Percentiles rank a stretch among this genome's conserved stretches.
These are phyloP conservation scores for Coreoperca whiteheadi DNA, from an alignment of 2,113 vertebrate genomes.

Conservation along the genomic window DNA sequence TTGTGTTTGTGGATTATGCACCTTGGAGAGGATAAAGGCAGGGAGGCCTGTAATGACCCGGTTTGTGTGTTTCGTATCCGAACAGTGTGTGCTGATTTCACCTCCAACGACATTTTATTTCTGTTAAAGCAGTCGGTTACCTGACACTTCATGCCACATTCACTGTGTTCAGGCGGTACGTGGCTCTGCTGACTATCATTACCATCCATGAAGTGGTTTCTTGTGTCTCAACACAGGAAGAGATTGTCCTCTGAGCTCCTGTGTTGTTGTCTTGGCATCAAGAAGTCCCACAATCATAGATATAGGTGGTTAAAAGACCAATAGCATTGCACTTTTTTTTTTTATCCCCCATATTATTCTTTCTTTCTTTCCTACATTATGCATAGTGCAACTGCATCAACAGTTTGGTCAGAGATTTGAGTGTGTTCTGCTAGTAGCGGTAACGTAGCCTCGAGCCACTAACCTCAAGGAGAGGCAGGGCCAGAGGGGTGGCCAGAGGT, in stretches of 20 bases:
- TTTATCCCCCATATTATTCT: background rate
- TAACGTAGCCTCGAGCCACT: background rate
- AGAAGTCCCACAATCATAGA: background rate
- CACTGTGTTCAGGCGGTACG: background rate
- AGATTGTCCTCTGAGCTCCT: constrained; percentile 2
- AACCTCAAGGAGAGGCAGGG: background rate
- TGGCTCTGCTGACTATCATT: constrained; percentile 7
- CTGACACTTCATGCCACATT: constrained; percentile 23
- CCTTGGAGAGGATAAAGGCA: constrained; percentile 24
- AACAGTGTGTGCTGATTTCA: constrained; percentile 28
- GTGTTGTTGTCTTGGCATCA: background rate
- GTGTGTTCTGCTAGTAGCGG: background rate
- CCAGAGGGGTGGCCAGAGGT: background rate
- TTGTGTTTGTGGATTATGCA: constrained; percentile 43
- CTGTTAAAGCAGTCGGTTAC: constrained; percentile 6
- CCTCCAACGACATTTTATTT: constrained; percentile 2
- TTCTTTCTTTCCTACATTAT: background rate
- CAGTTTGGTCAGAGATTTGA: background rate
- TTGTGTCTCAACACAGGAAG: constrained; percentile 40
- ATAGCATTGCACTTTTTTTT: background rate
- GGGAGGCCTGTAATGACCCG: constrained; percentile 7
- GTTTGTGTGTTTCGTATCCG: constrained; percentile 20
- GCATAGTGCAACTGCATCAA: background rate
- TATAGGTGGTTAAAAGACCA: background rate
- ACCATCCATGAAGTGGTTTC: constrained; percentile 58